Base-by-base conservation (phyloP, 2,888 invertebrate species). In the Spialia ferax region DNA sequence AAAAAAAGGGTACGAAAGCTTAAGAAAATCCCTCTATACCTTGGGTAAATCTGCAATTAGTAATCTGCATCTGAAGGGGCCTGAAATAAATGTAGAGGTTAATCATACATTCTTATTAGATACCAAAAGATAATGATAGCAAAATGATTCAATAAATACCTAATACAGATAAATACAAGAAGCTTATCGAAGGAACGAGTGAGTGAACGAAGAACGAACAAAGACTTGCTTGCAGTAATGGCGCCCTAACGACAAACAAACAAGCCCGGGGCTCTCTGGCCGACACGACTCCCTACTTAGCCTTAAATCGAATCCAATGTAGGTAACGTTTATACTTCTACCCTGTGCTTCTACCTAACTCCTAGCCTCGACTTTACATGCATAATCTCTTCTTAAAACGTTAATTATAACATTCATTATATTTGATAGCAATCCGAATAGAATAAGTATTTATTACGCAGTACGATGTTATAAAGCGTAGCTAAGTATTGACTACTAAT, bases 251-350 rank as follows among this genome's bases (percentile, higher is more conserved):
- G 50, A 64, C 57, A 48, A 57, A 50, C 64, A 64, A 64, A 64
- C 64, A 57, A 32, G 57, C 32, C 23, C 4, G 8, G 45, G 22
- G 32, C 48, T n/a, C 26, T 38, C 26, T 10, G 26, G 50, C 48
- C 62, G 60, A 71, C 71, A 73, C 67, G 66, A 70, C 65, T 70
- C 61, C 68, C 68, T 70, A 69, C 69, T 72, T 63, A 70, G 65
- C 57, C 69, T 59, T 68, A 57, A 65, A 20, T 50, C 38, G 63
- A 59, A 38, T 35, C 57, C 57, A 3, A 45, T 48, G 65, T 50
- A 50, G 50, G 50, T 38, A 52, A 65, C 59, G 18, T 57, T 64
- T 57, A 29, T 35, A 45, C 26, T 65, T 57, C 22, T 20, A 22
- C n/a, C n/a, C n/a, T n/a, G n/a, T n/a, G n/a, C n/a, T n/a, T n/a